phyloP scores from a whole-genome alignment of 2,888 invertebrate species.

The Phania funesta region DNA sequence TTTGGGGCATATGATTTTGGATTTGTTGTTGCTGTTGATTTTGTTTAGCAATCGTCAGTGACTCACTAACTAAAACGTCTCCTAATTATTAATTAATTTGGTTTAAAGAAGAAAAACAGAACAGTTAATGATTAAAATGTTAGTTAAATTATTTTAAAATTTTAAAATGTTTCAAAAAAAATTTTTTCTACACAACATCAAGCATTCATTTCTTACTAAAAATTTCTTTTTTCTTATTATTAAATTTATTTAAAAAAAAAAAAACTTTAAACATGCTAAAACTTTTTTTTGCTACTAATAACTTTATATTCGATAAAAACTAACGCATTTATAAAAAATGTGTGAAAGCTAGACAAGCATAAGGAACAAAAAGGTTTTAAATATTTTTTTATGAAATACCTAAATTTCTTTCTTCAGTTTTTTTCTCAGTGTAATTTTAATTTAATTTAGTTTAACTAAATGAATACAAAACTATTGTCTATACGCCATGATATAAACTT shows the following conservation, averaged over 20 bases:
- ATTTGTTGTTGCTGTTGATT: slow-evolving; percentile 66
- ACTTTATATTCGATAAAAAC: slow-evolving; percentile 30
- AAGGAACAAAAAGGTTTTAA: slow-evolving; percentile 27
- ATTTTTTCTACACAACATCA: slow-evolving; percentile 61
- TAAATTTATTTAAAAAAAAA: not conserved
- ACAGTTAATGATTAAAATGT: slow-evolving; percentile 1
- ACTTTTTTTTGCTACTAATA: slow-evolving; percentile 25
- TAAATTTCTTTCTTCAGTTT: slow-evolving; percentile 15
- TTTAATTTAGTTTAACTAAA: not conserved
- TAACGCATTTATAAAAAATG: slow-evolving; percentile 30
- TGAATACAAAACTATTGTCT: not conserved
- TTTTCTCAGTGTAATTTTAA: slow-evolving; percentile 66
- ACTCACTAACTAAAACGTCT: slow-evolving; percentile 77
- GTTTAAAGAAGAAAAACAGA: slow-evolving; percentile 34
- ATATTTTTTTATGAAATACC: slow-evolving; percentile 8
- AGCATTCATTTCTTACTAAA: slow-evolving; percentile 60
- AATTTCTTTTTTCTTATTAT: slow-evolving; percentile 30
- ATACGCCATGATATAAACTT: not conserved
- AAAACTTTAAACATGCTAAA: slow-evolving; percentile 47
- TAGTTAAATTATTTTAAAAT: not conserved
- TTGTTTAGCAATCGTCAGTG: slow-evolving; percentile 57
- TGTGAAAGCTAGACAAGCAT: slow-evolving; percentile 41
- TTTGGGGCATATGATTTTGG: slow-evolving; percentile 68
- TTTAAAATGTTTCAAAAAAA: slow-evolving; percentile 23
- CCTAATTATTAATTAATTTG: slow-evolving; percentile 23